Base-by-base conservation (phyloP, 2,113 vertebrate species). In the Trematocara stigmaticum region DNA sequence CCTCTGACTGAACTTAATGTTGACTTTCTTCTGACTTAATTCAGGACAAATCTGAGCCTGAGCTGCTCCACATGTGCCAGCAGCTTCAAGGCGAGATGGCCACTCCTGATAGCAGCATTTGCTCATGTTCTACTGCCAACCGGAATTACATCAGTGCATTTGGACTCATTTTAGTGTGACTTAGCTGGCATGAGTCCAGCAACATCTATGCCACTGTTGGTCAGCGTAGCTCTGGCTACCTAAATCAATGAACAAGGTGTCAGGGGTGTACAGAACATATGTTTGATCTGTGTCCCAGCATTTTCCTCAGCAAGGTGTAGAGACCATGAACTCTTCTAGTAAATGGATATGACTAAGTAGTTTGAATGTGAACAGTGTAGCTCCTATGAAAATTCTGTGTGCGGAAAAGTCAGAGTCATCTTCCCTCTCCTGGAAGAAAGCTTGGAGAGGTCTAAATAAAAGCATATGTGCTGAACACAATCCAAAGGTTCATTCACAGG, bases 401-500 rank as follows among this genome's bases (percentile, higher is more conserved):
- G 83, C 35, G 90, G 92, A 92, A 91, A 94, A 93, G 79, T 84
- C 69, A 45, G 84, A 92, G 86, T 88, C 88, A 89, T 87, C 81
- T 79, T 91, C 74, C 29, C 57, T 86, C 83, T 83, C 85, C 82
- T 53, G 47, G 55, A 78, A 78, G 31, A 79, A 82, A 89, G 78
- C 59, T 84, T 56, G 64, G 78, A 84, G 74, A 55, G 78, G 87
- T 90, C 89, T 94, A 94, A 95, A 92, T 90, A 93, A 93, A 95
- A 95, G 92, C 94, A 95, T 16, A 92, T 95, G 94, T 94, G 92
- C 85, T 92, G 92, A 92, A 92, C 3, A 31, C 31, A 51, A 12
- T 90, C 92, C 93, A 94, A 87, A 86, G 71, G 83, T 87, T 93
- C 91, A 93, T 92, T 94, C 91, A 90, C 88, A 38, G 90, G 91